Evolutionary conservation across 2,888 invertebrate genomes (phyloP).

Genomic region (Zhengitettix transpicula): DNA sequence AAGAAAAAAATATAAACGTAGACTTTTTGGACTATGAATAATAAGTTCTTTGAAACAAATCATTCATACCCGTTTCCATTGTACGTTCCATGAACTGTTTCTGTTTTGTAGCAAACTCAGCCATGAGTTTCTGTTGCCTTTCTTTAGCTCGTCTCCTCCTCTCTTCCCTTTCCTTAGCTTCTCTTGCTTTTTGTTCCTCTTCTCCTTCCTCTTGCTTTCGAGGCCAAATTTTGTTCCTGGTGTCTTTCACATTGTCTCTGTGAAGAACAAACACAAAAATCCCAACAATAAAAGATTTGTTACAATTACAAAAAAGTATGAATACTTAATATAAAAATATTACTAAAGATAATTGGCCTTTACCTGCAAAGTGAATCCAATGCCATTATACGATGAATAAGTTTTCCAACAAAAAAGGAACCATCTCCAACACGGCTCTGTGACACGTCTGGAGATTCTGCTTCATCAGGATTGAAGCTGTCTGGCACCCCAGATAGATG

Average conservation of each 20-base stretch:
- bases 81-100: constrained; percentile 78
- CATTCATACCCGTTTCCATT: constrained; percentile 36
- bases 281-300: background rate
- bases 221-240: constrained; percentile 63
- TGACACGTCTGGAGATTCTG: constrained; percentile 20
- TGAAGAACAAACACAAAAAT: background rate
- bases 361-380: constrained; percentile 45
- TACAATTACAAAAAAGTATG: background rate
- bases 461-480: constrained; percentile 40
- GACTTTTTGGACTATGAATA: background rate
- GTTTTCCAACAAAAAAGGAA: constrained; percentile 65
- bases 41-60: background rate
- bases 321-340: background rate
- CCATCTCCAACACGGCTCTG: constrained; percentile 61
- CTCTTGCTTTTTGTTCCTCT: constrained; percentile 47
- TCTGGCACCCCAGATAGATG: constrained; percentile 71
- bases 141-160: constrained; percentile 72
- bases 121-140: constrained; percentile 81
- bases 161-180: constrained; percentile 63
- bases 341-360: constrained; percentile 2
- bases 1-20: background rate
- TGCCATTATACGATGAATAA: constrained; percentile 57
- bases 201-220: constrained; percentile 54
- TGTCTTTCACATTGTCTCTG: constrained; percentile 49
- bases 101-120: constrained; percentile 80